Base-by-base conservation (phyloP, 2,797 vertebrate species). In the Enteromius viviparus region DNA sequence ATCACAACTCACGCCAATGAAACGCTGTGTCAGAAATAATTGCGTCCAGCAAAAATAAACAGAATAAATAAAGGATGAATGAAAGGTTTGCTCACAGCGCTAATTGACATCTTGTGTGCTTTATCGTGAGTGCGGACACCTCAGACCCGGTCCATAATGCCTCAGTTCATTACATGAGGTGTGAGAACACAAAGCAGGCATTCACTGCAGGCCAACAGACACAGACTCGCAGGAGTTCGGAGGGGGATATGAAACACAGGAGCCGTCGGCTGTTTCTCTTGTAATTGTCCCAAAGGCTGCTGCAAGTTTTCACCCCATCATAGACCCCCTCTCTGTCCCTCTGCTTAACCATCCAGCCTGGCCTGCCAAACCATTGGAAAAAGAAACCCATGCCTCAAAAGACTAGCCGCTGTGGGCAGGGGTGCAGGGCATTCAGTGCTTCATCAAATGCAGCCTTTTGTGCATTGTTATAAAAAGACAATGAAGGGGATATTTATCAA, bases 191-290 rank as follows among this genome's bases (percentile, higher is more conserved):
- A 94, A 92, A 92, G 92, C 82, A 17, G 76, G 84, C 91, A 93
- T 95, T 95, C 92, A 93, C 85, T 34, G 21, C 87, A 79, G 76
- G 93, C 93, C 93, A 95, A 90, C 62, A 42, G 88, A 92, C 91
- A 91, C 92, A 92, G 90, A 87, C 88, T 85, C 71, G 83, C 42
- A 71, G 78, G 65, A 82, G 74, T 53, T 34, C 55, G 23, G 47
- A 14, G 29, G 42, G 72, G 72, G 80, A 55, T 82, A 78, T 81
- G 84, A 78, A 78, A 81, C 69, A 49, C 84, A 84, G 82, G 72
- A 82, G 72, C 82, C 34, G 80, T 58, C 64, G 78, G 66, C 82
- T 93, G 91, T 94, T 95, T 93, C 92, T 93, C 92, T 94, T 93
- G 93, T 92, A 89, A 92, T 91, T 70, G 80, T 87, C 91, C 92